phyloP scores from a whole-genome alignment of 2,113 vertebrate genomes.

The Chamaetylas fuelleborni region DNA sequence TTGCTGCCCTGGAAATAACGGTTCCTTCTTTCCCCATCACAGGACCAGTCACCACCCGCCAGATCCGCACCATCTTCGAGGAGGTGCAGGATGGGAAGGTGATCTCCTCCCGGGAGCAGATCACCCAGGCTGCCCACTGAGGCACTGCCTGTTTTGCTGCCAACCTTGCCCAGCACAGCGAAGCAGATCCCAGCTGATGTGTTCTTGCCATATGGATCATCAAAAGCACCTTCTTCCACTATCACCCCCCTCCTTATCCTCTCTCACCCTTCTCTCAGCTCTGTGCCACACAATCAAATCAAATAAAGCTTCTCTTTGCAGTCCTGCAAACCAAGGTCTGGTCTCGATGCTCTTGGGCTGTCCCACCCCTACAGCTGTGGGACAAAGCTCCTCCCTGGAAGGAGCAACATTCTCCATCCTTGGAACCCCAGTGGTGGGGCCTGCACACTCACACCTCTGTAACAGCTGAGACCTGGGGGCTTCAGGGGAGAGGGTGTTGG shows the following conservation, averaged over 20 bases:
- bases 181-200: not conserved
- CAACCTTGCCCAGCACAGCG: not conserved
- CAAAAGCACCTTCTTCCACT: not conserved
- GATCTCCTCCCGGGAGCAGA: slow-evolving; percentile 70
- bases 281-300: not conserved
- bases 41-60: slow-evolving; percentile 61
- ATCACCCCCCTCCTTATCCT: not conserved
- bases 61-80: slow-evolving; percentile 73
- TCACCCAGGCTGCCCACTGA: slow-evolving; percentile 68
- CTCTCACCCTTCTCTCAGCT: not conserved
- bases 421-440: rapidly evolving
- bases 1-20: not conserved
- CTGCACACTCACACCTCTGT: not conserved
- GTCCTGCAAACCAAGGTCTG: slow-evolving; percentile 9
- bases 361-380: not conserved
- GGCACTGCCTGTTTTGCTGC: not conserved
- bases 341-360: not conserved
- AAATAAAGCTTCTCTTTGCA: slow-evolving; percentile 72
- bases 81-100: slow-evolving; percentile 76
- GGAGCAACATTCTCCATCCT: not conserved
- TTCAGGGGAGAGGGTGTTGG: not conserved
- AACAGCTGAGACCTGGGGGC: not conserved
- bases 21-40: not conserved
- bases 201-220: not conserved
- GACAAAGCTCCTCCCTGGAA: not conserved